Evolutionary conservation across 2,113 vertebrate genomes (phyloP).

Genomic region (Lophochroa leadbeateri): DNA sequence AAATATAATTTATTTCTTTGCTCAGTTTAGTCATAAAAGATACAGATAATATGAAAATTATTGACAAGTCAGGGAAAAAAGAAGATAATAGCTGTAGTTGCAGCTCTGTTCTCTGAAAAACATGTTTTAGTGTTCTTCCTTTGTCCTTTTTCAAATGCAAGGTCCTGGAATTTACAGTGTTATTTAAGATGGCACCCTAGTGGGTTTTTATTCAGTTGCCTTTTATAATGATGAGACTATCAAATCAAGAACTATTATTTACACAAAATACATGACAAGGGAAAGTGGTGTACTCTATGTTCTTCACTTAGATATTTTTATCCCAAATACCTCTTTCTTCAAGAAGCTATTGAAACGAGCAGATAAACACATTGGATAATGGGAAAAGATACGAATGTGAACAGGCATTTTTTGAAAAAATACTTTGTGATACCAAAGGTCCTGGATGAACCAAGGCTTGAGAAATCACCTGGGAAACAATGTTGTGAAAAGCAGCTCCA

Average conservation of each 20-base stretch:
- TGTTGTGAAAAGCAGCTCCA: neutral
- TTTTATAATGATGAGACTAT: neutral
- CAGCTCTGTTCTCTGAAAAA: neutral
- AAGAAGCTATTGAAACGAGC: neutral
- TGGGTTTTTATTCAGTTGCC: neutral
- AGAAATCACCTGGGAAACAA: neutral
- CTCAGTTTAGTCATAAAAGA: neutral
- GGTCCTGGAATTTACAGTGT: neutral
- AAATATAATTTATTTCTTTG: neutral
- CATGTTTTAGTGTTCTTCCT: neutral
- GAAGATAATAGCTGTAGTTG: neutral
- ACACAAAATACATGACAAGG: slow-evolving; percentile 3
- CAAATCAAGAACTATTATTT: slow-evolving; percentile 29
- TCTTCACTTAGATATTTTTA: slow-evolving; percentile 21
- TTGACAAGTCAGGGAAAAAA: neutral
- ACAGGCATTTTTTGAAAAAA: neutral
- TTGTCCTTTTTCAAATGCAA: neutral
- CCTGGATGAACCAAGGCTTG: neutral
- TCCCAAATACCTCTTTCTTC: neutral
- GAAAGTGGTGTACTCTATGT: neutral
- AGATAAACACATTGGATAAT: neutral
- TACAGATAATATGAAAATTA: neutral
- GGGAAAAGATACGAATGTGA: neutral
- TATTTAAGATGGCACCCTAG: neutral
- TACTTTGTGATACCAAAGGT: neutral